A percentile compares a stretch with the other conserved stretches of the same genome.
Conservation (phyloP, 2,888 invertebrate genomes). For the Choristoneura rosaceana region DNA sequence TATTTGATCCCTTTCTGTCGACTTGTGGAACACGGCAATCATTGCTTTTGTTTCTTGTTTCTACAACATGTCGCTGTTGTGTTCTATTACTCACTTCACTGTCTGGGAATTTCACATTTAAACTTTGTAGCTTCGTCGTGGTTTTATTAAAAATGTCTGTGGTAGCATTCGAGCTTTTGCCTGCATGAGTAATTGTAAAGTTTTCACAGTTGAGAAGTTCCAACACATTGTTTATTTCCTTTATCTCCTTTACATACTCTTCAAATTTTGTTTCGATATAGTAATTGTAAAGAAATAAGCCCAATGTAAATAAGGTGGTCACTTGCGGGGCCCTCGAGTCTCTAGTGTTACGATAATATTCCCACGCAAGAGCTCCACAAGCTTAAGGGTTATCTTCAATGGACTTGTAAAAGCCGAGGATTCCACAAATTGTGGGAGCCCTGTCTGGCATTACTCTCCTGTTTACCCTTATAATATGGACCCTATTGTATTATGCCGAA, state of each 20-base stretch:
- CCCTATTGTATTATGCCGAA: constrained; percentile 35
- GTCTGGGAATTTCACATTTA: constrained; percentile 38
- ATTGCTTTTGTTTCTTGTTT: constrained; percentile 36
- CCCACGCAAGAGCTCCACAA: constrained; percentile 57
- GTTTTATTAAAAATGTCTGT: constrained; percentile 31
- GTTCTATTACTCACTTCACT: constrained; percentile 29
- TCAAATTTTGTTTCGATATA: neutral
- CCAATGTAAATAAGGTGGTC: constrained; percentile 50
- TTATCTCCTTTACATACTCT: neutral
- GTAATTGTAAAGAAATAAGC: constrained; percentile 13
- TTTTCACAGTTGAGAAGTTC: constrained; percentile 12
- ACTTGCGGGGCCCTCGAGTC: constrained; percentile 54
- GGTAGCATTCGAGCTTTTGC: constrained; percentile 20
- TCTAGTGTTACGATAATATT: constrained; percentile 57
- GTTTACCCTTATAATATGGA: constrained; percentile 39
- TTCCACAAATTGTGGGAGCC: constrained; percentile 39
- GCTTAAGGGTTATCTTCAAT: constrained; percentile 65
- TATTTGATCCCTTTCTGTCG: constrained; percentile 11
- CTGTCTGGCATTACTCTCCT: constrained; percentile 35
- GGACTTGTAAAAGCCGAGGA: constrained; percentile 61
- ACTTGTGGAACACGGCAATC: constrained; percentile 18
- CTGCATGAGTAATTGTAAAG: constrained; percentile 17
- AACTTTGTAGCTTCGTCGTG: constrained; percentile 22
- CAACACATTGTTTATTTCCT: neutral
- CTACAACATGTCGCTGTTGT: constrained; percentile 44